Evolutionary conservation across 2,888 invertebrate genomes (phyloP), one percentile per base, ranked within the genome.

Genomic region (Brachypalpus laphriformis): DNA sequence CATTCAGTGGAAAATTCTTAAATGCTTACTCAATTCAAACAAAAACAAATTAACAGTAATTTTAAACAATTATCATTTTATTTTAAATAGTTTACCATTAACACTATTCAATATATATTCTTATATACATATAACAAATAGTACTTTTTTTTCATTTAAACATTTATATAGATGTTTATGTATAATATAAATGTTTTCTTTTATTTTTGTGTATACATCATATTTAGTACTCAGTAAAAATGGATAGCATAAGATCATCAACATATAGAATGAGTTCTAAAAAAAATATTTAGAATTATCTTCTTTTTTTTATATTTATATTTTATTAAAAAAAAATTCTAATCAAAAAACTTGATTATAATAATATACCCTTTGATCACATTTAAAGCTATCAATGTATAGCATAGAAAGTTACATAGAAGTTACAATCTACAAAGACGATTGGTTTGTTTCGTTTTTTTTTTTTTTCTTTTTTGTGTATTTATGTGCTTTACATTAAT

Each of bases 361-460:
- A 42, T 63, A 63, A 42, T 63, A 63, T 42, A 54, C 25, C 28
- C 40, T 77, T 83, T 63, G 68, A 83, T 83, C 83, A 83, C 83
- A 80, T 80, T 80, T 75, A 83, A 83, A 83, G 83, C 83, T 80
- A 75, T 78, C 66, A 74, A 78, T 72, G 37, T 72, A 83, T 74
- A 80, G 68, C 80, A 57, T 63, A 68, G 40, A 66, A 8, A 57
- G n/a, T n/a, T n/a, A n/a, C n/a, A n/a, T n/a, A 57, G 45, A 54
- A 71, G 42, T 63, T 57, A 63, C 40, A 14, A 42, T 45, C 59
- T 81, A 68, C 40, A 76, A 66, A 75, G 22, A 70, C 37, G 37
- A 71, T 65, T 56, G 54, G 42, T 25, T 56, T n/a, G n/a, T n/a
- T n/a, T n/a, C n/a, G 2, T 25, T 25, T 25, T 25, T 25, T 2